These are phyloP conservation scores for Listronotus bonariensis DNA, from an alignment of 1,140 invertebrate species.

Conservation along the genomic window DNA sequence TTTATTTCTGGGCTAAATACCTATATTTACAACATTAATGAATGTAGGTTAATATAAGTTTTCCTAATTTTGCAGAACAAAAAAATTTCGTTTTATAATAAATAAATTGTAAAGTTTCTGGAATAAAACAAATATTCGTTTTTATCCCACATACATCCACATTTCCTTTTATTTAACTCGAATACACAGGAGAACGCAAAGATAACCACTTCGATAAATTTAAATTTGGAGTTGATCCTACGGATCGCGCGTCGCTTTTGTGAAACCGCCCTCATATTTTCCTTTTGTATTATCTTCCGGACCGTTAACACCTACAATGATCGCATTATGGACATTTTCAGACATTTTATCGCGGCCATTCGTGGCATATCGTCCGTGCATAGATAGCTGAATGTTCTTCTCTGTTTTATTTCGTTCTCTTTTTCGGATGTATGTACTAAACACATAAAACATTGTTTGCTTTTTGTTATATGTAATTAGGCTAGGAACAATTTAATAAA, in stretches of 20 bases:
- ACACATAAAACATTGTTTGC: conserved; percentile 15
- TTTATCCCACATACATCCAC: conserved; percentile 16
- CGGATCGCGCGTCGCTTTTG: conserved; percentile 40
- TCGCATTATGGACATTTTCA: conserved; percentile 50
- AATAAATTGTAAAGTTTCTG: background rate
- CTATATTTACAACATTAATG: no score
- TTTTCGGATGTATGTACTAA: background rate
- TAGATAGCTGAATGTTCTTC: conserved; percentile 37
- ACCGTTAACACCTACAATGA: conserved; percentile 55
- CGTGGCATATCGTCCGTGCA: conserved; percentile 53
- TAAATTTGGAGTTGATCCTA: conserved; percentile 45
- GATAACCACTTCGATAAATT: conserved; percentile 42
- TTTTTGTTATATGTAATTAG: background rate
- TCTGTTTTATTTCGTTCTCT: conserved; percentile 19
- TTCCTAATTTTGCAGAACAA: no score
- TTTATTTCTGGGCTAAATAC: no score
- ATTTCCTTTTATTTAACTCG: conserved; percentile 34
- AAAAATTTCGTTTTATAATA: no score
- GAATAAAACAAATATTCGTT: background rate
- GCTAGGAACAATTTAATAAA: conserved; percentile 3
- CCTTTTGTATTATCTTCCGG: conserved; percentile 54
- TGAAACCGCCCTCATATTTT: conserved; percentile 46
- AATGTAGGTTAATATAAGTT: no score
- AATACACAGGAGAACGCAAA: conserved; percentile 25
- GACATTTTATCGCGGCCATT: conserved; percentile 55